Percentiles rank a stretch among this genome's conserved stretches.
phyloP scores from a whole-genome alignment of 2,888 invertebrate species.

The Gryllus longicercus region DNA sequence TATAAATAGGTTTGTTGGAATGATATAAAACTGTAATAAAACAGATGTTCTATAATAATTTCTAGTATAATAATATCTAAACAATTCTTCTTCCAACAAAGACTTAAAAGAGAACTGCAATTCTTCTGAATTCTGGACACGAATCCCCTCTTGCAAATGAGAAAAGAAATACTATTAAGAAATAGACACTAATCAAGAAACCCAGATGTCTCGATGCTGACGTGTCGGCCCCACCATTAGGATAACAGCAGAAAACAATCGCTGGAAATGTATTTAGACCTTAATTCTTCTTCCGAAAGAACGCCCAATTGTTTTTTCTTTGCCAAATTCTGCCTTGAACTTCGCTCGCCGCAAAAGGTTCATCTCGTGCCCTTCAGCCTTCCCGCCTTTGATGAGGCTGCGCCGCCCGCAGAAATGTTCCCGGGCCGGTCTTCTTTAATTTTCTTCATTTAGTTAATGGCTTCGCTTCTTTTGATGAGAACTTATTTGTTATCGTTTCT shows the following conservation, averaged over 20 bases:
- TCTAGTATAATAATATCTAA: too few species aligned
- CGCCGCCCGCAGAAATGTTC: background rate
- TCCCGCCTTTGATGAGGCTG: background rate
- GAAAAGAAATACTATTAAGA: too few species aligned
- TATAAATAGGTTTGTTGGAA: too few species aligned
- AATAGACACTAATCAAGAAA: too few species aligned
- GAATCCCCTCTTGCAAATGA: too few species aligned
- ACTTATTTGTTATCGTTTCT: background rate
- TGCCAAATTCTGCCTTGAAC: background rate
- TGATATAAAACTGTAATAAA: too few species aligned
- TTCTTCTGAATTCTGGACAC: too few species aligned
- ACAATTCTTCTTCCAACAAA: too few species aligned
- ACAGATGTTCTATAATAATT: too few species aligned
- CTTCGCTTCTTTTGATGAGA: slow-evolving; percentile 9
- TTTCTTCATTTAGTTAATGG: background rate
- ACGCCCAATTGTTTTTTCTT: background rate
- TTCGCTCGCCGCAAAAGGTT: background rate
- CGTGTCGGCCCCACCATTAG: too few species aligned
- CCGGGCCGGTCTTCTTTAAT: background rate
- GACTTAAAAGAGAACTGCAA: too few species aligned
- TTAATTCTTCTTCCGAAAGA: background rate
- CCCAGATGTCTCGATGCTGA: too few species aligned
- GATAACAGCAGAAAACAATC: background rate
- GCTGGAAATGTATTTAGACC: background rate
- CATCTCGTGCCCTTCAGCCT: background rate